Evolutionary conservation across 2,113 vertebrate species (phyloP).

Genomic region (Cairina moschata): DNA sequence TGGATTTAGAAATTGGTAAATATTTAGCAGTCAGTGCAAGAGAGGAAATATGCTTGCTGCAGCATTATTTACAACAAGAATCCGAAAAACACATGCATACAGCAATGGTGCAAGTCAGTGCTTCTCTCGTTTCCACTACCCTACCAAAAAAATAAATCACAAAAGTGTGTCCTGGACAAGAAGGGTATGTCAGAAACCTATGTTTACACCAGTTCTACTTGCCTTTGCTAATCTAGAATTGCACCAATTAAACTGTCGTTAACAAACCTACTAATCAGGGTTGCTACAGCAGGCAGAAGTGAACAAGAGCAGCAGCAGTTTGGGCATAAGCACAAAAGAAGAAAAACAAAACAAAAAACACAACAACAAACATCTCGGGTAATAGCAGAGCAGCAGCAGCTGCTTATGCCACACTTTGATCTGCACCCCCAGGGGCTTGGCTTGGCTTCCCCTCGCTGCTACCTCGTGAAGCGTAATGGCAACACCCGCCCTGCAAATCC

Average conservation of each 20-base stretch:
- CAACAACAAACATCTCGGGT: neutral
- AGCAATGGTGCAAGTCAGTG: accelerated
- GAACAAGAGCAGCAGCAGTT: neutral
- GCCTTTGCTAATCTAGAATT: neutral
- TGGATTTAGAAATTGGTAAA: neutral
- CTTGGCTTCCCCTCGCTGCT: neutral
- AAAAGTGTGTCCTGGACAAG: neutral
- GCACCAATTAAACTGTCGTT: neutral
- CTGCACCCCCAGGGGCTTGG: neutral
- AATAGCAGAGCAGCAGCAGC: neutral
- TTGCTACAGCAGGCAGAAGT: neutral
- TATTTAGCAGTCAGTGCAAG: neutral
- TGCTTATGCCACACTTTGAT: neutral
- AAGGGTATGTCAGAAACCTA: neutral
- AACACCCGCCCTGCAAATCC: neutral
- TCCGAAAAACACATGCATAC: neutral
- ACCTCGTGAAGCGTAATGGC: neutral
- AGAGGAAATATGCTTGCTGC: neutral
- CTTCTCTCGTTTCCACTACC: neutral
- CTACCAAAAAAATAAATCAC: neutral
- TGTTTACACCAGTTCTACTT: neutral
- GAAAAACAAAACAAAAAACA: neutral
- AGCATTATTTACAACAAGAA: neutral
- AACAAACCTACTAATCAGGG: neutral
- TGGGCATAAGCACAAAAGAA: neutral